These are phyloP conservation scores for Pandion haliaetus DNA, from an alignment of 2,113 vertebrate genomes.

Conservation along the genomic window DNA sequence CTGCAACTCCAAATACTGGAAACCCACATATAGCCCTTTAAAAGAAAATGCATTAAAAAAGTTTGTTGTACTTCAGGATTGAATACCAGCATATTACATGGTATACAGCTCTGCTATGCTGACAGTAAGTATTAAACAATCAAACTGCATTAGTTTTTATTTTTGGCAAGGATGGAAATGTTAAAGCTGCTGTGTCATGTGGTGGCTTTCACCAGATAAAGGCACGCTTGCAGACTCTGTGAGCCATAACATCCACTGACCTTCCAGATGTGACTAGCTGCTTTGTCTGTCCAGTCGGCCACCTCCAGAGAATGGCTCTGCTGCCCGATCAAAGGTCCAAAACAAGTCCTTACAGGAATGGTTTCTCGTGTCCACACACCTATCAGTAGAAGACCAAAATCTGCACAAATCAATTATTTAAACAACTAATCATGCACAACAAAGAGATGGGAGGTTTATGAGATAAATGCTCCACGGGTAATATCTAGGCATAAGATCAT, in stretches of 20 bases:
- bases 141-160: not conserved
- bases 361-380: slow-evolving; percentile 91
- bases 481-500: slow-evolving; percentile 31
- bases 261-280: slow-evolving; percentile 94
- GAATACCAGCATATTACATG: not conserved
- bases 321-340: slow-evolving; percentile 94
- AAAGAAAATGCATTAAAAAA: not conserved
- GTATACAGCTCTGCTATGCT: not conserved
- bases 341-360: slow-evolving; percentile 92
- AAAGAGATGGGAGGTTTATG: not conserved
- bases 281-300: slow-evolving; percentile 92
- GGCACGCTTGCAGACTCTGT: not conserved
- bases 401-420: slow-evolving; percentile 22
- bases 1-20: not conserved
- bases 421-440: not conserved
- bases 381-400: slow-evolving; percentile 54
- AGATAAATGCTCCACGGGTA: not conserved
- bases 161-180: not conserved
- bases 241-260: slow-evolving; percentile 63
- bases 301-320: slow-evolving; percentile 93
- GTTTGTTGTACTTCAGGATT: not conserved
- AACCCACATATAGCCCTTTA: not conserved
- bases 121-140: not conserved
- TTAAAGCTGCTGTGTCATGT: not conserved
- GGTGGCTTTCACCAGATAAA: not conserved